phyloP scores from a whole-genome alignment of 2,888 invertebrate genomes.

The Fabriciana adippe region DNA sequence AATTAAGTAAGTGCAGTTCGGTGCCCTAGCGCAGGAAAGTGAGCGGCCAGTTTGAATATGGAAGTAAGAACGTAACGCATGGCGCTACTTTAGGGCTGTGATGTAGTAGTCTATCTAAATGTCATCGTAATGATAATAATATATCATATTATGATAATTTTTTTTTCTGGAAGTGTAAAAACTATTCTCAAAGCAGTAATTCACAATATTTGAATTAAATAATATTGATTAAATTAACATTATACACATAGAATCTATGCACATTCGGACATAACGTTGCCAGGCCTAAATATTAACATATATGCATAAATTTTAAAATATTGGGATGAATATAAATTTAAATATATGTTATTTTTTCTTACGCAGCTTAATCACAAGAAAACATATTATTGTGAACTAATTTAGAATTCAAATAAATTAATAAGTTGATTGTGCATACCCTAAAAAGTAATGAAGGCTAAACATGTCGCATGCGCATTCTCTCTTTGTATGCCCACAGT shows the following conservation, averaged over 20 bases:
- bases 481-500: slow-evolving; percentile 62
- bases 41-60: slow-evolving; percentile 69
- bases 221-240: no score
- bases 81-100: slow-evolving; percentile 39
- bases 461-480: slow-evolving; percentile 63
- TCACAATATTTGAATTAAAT: no score
- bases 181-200: no score
- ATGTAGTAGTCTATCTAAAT: not conserved
- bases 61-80: slow-evolving; percentile 57
- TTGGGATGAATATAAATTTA: no score
- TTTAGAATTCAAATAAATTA: no score
- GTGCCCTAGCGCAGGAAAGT: slow-evolving; percentile 68
- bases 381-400: no score
- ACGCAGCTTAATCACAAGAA: no score
- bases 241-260: no score
- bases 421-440: slow-evolving; percentile 46
- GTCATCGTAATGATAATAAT: not conserved
- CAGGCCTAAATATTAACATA: no score
- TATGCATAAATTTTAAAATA: no score
- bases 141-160: not conserved
- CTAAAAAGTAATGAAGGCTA: slow-evolving; percentile 51
- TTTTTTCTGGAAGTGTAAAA: not conserved
- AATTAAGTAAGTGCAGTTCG: slow-evolving; percentile 64
- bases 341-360: no score
- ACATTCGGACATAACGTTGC: no score